Evolutionary conservation across 1,140 invertebrate genomes (phyloP), one percentile per base, ranked within the genome.

Genomic region (Subanguina moxae): DNA sequence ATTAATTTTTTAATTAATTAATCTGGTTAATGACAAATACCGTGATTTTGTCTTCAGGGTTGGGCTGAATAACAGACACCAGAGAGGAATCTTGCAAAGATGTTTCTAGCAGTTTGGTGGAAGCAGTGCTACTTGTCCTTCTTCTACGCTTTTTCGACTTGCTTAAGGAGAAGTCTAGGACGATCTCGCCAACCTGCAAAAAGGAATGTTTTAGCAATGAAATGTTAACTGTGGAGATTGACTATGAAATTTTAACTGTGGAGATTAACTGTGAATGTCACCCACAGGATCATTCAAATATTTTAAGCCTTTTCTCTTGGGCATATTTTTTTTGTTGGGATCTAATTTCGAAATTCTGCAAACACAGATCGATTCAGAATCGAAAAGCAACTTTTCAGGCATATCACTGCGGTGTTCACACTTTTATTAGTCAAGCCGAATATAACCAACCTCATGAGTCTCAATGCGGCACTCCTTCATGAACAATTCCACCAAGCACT

Each of bases 391-490:
- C n/a, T n/a, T n/a, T n/a, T n/a, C n/a, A n/a, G n/a, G n/a, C n/a
- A n/a, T n/a, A n/a, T n/a, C n/a, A n/a, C n/a, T n/a, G n/a, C n/a
- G n/a, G n/a, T n/a, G n/a, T n/a, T n/a, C n/a, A n/a, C n/a, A n/a
- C n/a, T n/a, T n/a, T n/a, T n/a, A n/a, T n/a, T n/a, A n/a, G n/a
- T n/a, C n/a, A n/a, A n/a, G n/a, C n/a, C n/a, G n/a, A 38, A 38
- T 11, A 3, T 38, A 38, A 15, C 71, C 48, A 27, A 72, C 46
- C 28, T 72, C 71, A 43, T 72, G 63, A 17, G 48, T 17, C 19
- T 64, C 30, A 48, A 72, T 72, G 21, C 66, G 23, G 52, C 71
- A 72, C 25, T 66, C 43, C 28, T 72, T 56, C 64, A 72, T 57
- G 13, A 72, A 30, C 17, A 21, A 15, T 1, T 17, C 27, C 11